Base-by-base conservation (phyloP, 37 sponge, comb jelly and placozoan species). In the Oopsacas minuta region DNA sequence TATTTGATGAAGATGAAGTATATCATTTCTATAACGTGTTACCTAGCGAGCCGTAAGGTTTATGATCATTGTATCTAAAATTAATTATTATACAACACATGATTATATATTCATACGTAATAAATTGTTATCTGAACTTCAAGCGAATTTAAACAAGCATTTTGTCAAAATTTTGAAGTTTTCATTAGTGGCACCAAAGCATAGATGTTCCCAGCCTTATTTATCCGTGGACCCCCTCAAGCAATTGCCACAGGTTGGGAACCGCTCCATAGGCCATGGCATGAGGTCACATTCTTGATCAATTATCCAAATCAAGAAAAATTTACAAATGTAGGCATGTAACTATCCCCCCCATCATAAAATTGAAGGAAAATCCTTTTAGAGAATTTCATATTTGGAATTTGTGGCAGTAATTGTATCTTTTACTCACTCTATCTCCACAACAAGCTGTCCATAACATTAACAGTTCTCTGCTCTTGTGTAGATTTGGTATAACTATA, bases 21-120 rank as follows among this genome's bases (percentile, higher is more conserved):
- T 96, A 87, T 52, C 97, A 96, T 37, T 96, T 96, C 37, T 96
- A 90, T 38, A 93, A 94, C 89, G 97, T 96, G 7, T 25, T 96
- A 36, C 87, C 96, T 51, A 91, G 96, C 89, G 90, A 90, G 34
- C 84, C 92, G 34, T 88, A 84, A 86, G 8, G 28, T 34, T 1
- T 32, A 28, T 25, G 36, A 84, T 84, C 1, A 39, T 0, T 46
- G 7, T 83, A 32, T 46, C 51, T 61, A 7, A 32, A 61, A 61
- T 61, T 32, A 32, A 61, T 61, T 61, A 20, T 61, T 20, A 61
- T 61, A 61, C 17, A 17, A 17, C 17, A 17, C 17, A 22, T 46
- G 51, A 22, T 17, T 46, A 17, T n/a, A n/a, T n/a, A n/a, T n/a
- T n/a, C n/a, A n/a, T n/a, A n/a, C n/a, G n/a, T n/a, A n/a, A n/a